Conservation (phyloP, 2,797 vertebrate genomes). For the Alauda arvensis region DNA sequence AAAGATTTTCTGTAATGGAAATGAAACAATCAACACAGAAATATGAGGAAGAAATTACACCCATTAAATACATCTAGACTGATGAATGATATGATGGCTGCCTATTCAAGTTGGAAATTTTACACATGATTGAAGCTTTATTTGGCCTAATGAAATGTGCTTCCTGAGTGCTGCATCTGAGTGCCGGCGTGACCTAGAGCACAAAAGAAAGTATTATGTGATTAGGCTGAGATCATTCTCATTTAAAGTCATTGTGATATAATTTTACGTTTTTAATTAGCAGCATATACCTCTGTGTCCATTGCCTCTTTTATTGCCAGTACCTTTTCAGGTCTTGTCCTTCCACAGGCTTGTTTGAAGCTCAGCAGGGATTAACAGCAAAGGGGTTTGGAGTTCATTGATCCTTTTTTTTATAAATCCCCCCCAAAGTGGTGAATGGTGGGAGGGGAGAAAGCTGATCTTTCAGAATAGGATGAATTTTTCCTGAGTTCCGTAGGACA, state of each 20-base stretch:
- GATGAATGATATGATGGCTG: constrained; percentile 90
- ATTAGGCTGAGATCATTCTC: constrained; percentile 85
- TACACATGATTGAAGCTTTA: constrained; percentile 95
- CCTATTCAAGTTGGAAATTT: constrained; percentile 91
- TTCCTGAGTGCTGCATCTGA: constrained; percentile 90
- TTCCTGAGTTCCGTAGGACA: not conserved
- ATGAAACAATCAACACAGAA: constrained; percentile 83
- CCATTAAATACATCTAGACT: constrained; percentile 80
- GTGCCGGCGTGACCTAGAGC: constrained; percentile 80
- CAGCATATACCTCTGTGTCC: constrained; percentile 52
- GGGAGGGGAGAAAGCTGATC: not conserved
- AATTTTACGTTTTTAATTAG: constrained; percentile 72
- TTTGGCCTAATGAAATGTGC: constrained; percentile 92
- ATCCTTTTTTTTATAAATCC: not conserved
- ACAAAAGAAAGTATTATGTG: constrained; percentile 93
- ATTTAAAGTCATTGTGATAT: constrained; percentile 81
- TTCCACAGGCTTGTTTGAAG: constrained; percentile 43
- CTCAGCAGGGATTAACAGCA: constrained; percentile 24
- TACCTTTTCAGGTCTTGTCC: constrained; percentile 55
- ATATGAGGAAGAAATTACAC: constrained; percentile 88
- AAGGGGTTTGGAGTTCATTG: constrained; percentile 19
- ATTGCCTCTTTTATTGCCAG: constrained; percentile 29
- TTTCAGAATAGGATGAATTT: not conserved
- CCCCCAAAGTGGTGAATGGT: not conserved
- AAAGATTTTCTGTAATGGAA: constrained; percentile 76